Base-by-base conservation (phyloP, 1,140 invertebrate genomes). In the Trichomalopsis sarcophagae region DNA sequence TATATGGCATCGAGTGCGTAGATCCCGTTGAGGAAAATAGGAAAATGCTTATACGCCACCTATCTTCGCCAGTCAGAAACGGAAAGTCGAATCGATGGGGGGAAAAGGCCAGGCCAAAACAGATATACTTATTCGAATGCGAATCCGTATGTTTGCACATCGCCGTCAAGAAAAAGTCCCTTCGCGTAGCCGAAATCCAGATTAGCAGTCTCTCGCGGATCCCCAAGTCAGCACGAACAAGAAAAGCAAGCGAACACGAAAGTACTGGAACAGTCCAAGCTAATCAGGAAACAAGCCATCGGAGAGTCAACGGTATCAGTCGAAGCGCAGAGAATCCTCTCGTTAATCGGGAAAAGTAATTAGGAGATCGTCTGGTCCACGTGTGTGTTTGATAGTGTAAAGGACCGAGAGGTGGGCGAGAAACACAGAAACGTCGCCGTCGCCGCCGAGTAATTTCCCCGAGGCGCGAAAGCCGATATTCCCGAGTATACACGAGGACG, bases 331-430 rank as follows among this genome's bases (percentile, higher is more conserved):
- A n/a, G 17, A 17, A 62, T 55, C 14, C 40, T 44, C 40, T 44
- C 40, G 21, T 7, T 81, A 84, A 79, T 73, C 21, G 68, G 73
- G 47, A 80, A 80, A 75, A 75, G 83, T 80, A 84, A 84, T 84
- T 66, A 84, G 66, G 40, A 9, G 75, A 71, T 71, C 68, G n/a
- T 27, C 66, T 9, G 4, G 50, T 36, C 33, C 13, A 14, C 11
- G 17, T 55, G 50, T 62, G 21, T 62, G 7, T n/a, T 4, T 62
- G 7, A 62, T 27, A 27, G 27, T 27, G 27, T 27, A 27, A 27
- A 27, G 27, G 55, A 77, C n/a, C 2, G 0, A 27, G 40, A 23
- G 4, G 30, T 6, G 13, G 17, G 21, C 55, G 21, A 62, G 55
- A 62, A 62, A 62, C 21, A 62, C 0, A n/a, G 55, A 62, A 1